Percentiles rank a stretch among this genome's conserved stretches.
These are phyloP conservation scores for Neoseiulus cucumeris DNA, from an alignment of 1,140 invertebrate genomes.

Conservation along the genomic window DNA sequence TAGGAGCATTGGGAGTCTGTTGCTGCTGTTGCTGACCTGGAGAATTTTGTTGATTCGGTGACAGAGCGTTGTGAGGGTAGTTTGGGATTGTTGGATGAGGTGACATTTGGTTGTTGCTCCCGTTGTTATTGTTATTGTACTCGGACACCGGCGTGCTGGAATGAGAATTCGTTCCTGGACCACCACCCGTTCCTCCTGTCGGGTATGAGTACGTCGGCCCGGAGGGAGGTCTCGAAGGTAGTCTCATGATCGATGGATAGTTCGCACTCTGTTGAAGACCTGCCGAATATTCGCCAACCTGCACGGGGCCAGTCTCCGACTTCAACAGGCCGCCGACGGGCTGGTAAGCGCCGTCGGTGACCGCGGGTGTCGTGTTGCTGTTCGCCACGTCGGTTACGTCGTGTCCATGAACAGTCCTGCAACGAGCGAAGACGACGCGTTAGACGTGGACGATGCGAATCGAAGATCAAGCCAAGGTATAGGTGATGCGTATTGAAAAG, in stretches of 20 bases:
- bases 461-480: too few species aligned
- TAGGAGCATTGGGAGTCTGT: conserved; percentile 12
- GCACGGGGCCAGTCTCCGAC: neutral
- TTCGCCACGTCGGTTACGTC: neutral
- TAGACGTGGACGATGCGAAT: too few species aligned
- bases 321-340: neutral
- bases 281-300: neutral
- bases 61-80: neutral
- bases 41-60: neutral
- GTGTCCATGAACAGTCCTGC: conserved; percentile 15
- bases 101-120: conserved; percentile 4
- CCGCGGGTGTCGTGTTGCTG: neutral
- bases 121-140: conserved; percentile 5
- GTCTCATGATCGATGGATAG: conserved; percentile 38
- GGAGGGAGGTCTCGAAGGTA: conserved; percentile 45
- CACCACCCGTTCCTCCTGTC: conserved; percentile 25
- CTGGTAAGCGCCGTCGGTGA: neutral
- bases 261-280: too few species aligned
- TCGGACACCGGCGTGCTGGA: neutral
- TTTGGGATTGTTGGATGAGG: neutral
- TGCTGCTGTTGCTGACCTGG: neutral
- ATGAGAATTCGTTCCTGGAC: too few species aligned
- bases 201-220: conserved; percentile 67
- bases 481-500: too few species aligned
- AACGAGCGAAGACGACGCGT: conserved; percentile 11